phyloP scores from a whole-genome alignment of 2,797 vertebrate species.

The Myripristis jacobus region DNA sequence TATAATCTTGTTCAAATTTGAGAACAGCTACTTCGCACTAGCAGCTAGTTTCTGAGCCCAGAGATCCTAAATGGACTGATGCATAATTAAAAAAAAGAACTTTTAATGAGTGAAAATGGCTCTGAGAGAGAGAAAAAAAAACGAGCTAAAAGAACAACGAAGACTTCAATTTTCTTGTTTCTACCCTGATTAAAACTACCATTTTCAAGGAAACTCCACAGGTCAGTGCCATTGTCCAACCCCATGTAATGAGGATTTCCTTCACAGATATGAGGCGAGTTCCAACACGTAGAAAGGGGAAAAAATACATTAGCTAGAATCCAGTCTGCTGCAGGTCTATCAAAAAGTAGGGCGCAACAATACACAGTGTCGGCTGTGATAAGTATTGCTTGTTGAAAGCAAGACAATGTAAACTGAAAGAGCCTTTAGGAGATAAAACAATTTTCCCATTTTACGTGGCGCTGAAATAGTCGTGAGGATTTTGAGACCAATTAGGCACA shows the following conservation, averaged over 20 bases:
- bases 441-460: background rate
- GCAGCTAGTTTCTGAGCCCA: background rate
- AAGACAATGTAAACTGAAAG: slow-evolving; percentile 5
- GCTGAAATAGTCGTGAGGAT: slow-evolving; percentile 7
- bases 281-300: slow-evolving; percentile 15
- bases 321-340: slow-evolving; percentile 1
- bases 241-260: slow-evolving; percentile 54
- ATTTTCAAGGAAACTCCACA: slow-evolving; percentile 43
- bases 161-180: slow-evolving; percentile 18
- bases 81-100: background rate
- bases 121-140: too few species aligned
- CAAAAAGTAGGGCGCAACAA: slow-evolving; percentile 5
- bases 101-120: slow-evolving; percentile 13
- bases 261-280: slow-evolving; percentile 47
- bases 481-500: slow-evolving; percentile 15
- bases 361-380: slow-evolving; percentile 11
- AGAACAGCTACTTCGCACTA: slow-evolving; percentile 1
- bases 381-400: slow-evolving; percentile 16
- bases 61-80: slow-evolving; percentile 1
- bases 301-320: slow-evolving; percentile 29
- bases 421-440: background rate
- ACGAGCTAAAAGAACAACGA: slow-evolving; percentile 46
- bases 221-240: slow-evolving; percentile 37
- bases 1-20: background rate
- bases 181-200: slow-evolving; percentile 43